Conservation (phyloP, 2,888 invertebrate species). For the Mellilla xanthometata region DNA sequence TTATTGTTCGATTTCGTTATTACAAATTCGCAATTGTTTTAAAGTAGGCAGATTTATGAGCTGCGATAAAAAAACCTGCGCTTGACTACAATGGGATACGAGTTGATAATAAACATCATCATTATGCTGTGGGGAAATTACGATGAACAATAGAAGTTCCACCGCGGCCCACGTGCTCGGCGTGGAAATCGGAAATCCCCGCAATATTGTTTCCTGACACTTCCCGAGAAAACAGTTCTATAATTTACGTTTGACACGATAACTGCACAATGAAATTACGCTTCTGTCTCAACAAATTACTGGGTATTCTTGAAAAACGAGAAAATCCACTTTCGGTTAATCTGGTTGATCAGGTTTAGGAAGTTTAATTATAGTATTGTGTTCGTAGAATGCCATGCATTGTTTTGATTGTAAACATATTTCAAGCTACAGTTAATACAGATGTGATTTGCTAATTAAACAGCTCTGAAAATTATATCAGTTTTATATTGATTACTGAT, state of each 20-base stretch:
- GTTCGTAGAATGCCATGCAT: slow-evolving; percentile 39
- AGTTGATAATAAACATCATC: slow-evolving; percentile 25
- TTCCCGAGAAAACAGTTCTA: slow-evolving; percentile 55
- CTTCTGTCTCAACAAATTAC: slow-evolving; percentile 50
- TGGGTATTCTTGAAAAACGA: slow-evolving; percentile 64
- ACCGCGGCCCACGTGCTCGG: slow-evolving; percentile 36
- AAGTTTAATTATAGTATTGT: slow-evolving; percentile 47
- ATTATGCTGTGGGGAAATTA: slow-evolving; percentile 64
- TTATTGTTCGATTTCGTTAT: no score
- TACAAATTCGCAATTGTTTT: neutral
- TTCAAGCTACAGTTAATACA: no score
- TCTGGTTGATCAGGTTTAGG: slow-evolving; percentile 63
- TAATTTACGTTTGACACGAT: slow-evolving; percentile 31
- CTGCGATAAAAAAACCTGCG: slow-evolving; percentile 16
- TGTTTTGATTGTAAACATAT: slow-evolving; percentile 46
- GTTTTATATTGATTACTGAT: no score
- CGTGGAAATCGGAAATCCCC: slow-evolving; percentile 77
- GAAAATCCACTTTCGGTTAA: slow-evolving; percentile 59
- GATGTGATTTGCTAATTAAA: no score
- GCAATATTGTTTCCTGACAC: slow-evolving; percentile 64
- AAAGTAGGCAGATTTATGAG: neutral
- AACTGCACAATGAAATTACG: slow-evolving; percentile 59
- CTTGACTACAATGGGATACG: slow-evolving; percentile 33
- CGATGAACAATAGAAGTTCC: slow-evolving; percentile 56
- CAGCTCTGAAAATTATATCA: no score